Evolutionary conservation across 2,888 invertebrate genomes (phyloP).

Genomic region (Polydrusus pterygomalis): DNA sequence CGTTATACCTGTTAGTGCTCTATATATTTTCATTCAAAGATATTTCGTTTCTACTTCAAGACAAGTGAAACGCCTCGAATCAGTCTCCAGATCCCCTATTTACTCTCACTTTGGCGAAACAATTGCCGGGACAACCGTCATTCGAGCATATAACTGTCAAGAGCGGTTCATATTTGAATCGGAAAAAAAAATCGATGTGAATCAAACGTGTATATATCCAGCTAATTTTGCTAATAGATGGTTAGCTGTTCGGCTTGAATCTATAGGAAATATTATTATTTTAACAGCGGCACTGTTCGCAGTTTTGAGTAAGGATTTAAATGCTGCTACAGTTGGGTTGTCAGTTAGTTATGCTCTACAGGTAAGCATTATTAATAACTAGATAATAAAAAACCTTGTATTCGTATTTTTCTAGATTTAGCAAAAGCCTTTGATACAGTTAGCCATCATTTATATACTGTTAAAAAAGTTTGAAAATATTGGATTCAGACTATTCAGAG

Average conservation of each 20-base stretch:
- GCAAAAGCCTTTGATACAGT: too few relatives aligned
- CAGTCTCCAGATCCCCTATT: slow-evolving; percentile 75
- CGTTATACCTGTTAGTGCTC: slow-evolving; percentile 65
- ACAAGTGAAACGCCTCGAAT: slow-evolving; percentile 75
- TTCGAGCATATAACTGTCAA: slow-evolving; percentile 73
- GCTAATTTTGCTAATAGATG: slow-evolving; percentile 73
- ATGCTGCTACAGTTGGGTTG: slow-evolving; percentile 73
- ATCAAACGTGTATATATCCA: slow-evolving; percentile 74
- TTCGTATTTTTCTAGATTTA: too few relatives aligned
- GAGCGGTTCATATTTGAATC: slow-evolving; percentile 75
- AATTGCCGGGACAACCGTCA: slow-evolving; percentile 68
- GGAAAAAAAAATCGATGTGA: slow-evolving; percentile 74
- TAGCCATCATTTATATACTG: too few relatives aligned
- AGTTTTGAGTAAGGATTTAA: slow-evolving; percentile 69
- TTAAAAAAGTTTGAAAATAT: too few relatives aligned
- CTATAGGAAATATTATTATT: slow-evolving; percentile 75
- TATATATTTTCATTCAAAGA: slow-evolving; percentile 69
- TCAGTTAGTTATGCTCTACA: slow-evolving; percentile 73
- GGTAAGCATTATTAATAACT: too few relatives aligned
- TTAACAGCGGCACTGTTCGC: slow-evolving; percentile 76
- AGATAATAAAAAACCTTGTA: too few relatives aligned
- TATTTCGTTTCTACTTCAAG: slow-evolving; percentile 75
- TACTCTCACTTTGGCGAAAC: slow-evolving; percentile 76
- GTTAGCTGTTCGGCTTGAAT: slow-evolving; percentile 72
- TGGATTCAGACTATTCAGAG: too few relatives aligned